A percentile compares a stretch with the other conserved stretches of the same genome.
phyloP scores from a whole-genome alignment of 1,140 invertebrate genomes.

The Lepidurus arcticus region DNA sequence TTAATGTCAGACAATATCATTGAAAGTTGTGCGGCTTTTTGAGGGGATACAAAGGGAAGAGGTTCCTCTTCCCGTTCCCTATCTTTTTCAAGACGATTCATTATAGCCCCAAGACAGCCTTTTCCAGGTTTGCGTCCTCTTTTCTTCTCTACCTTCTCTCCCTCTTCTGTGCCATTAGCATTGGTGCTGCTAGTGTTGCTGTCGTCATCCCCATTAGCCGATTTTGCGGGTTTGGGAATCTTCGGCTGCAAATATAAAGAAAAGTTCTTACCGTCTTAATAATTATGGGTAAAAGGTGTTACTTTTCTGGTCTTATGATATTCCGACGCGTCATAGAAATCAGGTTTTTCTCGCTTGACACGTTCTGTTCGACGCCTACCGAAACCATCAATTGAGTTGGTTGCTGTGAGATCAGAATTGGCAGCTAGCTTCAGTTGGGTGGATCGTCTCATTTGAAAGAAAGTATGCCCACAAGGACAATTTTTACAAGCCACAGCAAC shows the following conservation, averaged over 20 bases:
- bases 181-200: constrained; percentile 5
- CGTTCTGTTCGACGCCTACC: constrained; percentile 61
- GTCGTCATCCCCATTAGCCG: not conserved
- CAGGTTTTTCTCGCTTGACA: constrained; percentile 67
- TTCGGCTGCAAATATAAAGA: not conserved
- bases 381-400: constrained; percentile 39
- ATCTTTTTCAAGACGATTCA: not conserved
- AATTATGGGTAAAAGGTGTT: constrained; percentile 30
- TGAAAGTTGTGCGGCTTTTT: constrained; percentile 1
- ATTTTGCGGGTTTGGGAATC: not conserved
- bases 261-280: not conserved
- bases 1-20: not conserved
- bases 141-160: constrained; percentile 9
- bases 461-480: constrained; percentile 70
- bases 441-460: constrained; percentile 61
- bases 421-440: constrained; percentile 36
- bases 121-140: not conserved
- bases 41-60: not conserved
- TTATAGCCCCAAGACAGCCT: constrained; percentile 11
- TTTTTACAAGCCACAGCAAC: constrained; percentile 73
- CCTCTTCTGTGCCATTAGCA: not conserved
- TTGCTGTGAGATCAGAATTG: not conserved
- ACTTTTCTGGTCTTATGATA: constrained; percentile 62
- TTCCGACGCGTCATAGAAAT: constrained; percentile 76
- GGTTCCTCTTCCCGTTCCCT: not conserved